Base-by-base conservation (phyloP, 2,113 vertebrate genomes). In the Engystomops pustulosus region DNA sequence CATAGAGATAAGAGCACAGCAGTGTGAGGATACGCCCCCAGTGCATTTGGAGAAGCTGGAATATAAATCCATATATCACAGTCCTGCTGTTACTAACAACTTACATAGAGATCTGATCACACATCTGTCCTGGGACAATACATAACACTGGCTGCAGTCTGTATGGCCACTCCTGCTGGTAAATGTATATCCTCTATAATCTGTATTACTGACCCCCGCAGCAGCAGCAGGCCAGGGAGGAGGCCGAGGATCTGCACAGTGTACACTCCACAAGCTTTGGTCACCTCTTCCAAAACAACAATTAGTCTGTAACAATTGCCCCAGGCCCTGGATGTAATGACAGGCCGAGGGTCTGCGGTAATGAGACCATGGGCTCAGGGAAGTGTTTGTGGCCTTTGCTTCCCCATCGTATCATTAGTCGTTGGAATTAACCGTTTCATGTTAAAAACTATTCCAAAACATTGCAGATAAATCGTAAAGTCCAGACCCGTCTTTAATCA, bases 261-360 rank as follows among this genome's bases (percentile, higher is more conserved):
- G 23, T 20, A 45, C 20, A 11, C 12, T 23, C 9, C 23, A 62
- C 44, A 30, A n/a, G 70, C 9, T 27, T 47, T 30, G 23, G 11
- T 36, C 41, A 47, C 25, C 70, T 47, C 47, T 36, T 76, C 30
- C 30, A 15, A 55, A 76, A 49, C 62, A 80, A n/a, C 44, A 45
- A 68, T 80, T 68, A 67, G 60, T 65, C 38, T 27, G 25, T 32
- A 80, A 80, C 76, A 60, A 79, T 41, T 23, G 78, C 60, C 78
- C 44, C 8, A 51, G 78, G 78, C 78, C 32, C 27, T 44, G 23
- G 41, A 10, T 18, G 17, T 65, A 80, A 80, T 80, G 60, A 44
- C 38, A 67, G 38, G 60, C 58, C 36, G 3, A 25, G 34, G 41
- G 41, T 20, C 53, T 49, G 25, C 25, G 41, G 30, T 47, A 80